Evolutionary conservation across 2,888 invertebrate genomes (phyloP).

Genomic region (Monochamus alternatus): DNA sequence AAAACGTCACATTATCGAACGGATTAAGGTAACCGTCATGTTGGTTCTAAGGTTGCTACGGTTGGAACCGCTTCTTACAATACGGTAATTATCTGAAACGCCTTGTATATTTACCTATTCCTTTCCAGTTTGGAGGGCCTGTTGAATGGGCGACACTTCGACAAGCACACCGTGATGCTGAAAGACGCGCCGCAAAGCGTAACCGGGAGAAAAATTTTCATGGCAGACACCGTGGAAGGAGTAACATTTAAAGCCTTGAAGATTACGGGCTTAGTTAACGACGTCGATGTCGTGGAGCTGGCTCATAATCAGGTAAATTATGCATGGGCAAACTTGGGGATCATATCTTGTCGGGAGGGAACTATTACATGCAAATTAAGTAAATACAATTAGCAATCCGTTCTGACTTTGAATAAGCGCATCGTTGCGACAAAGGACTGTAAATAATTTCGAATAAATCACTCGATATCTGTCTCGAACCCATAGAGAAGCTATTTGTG

Average conservation of each 20-base stretch:
- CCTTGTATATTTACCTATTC: too few species aligned
- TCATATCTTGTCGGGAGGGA: slow-evolving; percentile 18
- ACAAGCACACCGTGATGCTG: slow-evolving; percentile 65
- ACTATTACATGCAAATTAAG: slow-evolving; percentile 27
- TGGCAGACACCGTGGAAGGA: slow-evolving; percentile 34
- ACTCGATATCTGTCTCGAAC: too few species aligned
- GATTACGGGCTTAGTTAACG: slow-evolving; percentile 63
- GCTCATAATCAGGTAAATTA: slow-evolving; percentile 64
- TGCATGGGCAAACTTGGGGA: slow-evolving; percentile 31
- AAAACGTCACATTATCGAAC: slow-evolving; percentile 67
- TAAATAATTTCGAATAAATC: too few species aligned
- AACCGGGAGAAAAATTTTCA: slow-evolving; percentile 66
- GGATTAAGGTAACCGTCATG: slow-evolving; percentile 60
- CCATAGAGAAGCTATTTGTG: too few species aligned
- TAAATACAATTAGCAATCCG: slow-evolving; percentile 20
- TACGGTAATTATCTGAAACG: too few species aligned
- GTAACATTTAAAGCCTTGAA: slow-evolving; percentile 62
- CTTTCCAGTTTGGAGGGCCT: slow-evolving; percentile 62
- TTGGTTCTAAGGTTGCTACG: too few species aligned
- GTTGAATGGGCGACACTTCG: slow-evolving; percentile 65
- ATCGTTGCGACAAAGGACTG: too few species aligned
- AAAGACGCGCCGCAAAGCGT: slow-evolving; percentile 68
- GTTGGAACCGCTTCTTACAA: too few species aligned
- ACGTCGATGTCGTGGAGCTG: slow-evolving; percentile 60
- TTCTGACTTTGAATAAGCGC: neutral